Evolutionary conservation across 2,113 vertebrate genomes (phyloP).

Genomic region (Phalacrocorax pelagicus): DNA sequence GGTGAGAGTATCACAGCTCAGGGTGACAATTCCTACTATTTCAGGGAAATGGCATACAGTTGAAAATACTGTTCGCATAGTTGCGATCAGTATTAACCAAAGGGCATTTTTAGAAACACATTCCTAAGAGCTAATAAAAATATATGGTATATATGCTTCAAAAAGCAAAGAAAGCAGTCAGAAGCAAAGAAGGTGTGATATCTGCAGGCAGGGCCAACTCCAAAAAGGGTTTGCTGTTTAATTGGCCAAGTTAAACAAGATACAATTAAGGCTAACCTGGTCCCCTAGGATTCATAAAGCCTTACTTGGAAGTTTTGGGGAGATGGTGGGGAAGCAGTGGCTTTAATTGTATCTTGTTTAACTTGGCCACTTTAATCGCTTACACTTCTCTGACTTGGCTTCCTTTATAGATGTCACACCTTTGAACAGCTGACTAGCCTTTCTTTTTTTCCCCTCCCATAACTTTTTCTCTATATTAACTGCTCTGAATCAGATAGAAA

Average conservation of each 20-base stretch:
- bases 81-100: not conserved
- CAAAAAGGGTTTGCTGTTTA: constrained; percentile 65
- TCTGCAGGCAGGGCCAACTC: constrained; percentile 67
- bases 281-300: constrained; percentile 68
- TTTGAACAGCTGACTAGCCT: constrained; percentile 53
- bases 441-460: constrained; percentile 18
- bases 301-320: constrained; percentile 31
- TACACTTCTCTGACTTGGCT: constrained; percentile 64
- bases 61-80: not conserved
- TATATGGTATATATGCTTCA: not conserved
- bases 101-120: constrained; percentile 41
- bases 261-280: constrained; percentile 71
- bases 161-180: constrained; percentile 49
- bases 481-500: constrained; percentile 5
- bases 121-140: constrained; percentile 50
- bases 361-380: constrained; percentile 67
- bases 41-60: not conserved
- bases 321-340: constrained; percentile 43
- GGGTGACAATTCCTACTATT: not conserved
- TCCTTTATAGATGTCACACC: constrained; percentile 61
- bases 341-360: constrained; percentile 72
- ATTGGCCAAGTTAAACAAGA: constrained; percentile 79
- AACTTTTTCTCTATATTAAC: constrained; percentile 25
- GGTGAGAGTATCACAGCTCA: not conserved
- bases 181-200: constrained; percentile 71